Percentiles rank a stretch among this genome's conserved stretches.
Evolutionary conservation across 2,797 vertebrate species (phyloP).

Genomic region (Trachops cirrhosus): DNA sequence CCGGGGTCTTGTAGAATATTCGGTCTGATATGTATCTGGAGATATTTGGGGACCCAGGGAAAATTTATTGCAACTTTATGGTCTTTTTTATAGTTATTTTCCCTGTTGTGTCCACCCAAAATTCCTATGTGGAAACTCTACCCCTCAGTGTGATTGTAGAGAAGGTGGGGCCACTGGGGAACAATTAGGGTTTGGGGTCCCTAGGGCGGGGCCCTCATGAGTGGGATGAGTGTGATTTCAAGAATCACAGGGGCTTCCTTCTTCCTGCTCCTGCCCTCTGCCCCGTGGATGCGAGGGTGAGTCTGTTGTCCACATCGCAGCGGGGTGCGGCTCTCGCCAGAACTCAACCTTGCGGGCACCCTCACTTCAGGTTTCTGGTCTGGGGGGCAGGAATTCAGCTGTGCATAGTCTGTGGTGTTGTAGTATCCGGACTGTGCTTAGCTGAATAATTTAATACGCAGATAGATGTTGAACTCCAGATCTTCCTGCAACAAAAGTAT

Average conservation of each 20-base stretch:
- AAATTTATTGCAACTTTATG: background rate
- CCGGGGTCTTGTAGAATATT: background rate
- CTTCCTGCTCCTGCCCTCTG: rapidly evolving
- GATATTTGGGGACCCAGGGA: background rate
- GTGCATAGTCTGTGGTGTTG: background rate
- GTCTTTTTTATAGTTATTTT: background rate
- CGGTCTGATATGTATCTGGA: background rate
- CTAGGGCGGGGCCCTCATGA: background rate
- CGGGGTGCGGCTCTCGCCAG: background rate
- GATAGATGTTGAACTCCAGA: background rate
- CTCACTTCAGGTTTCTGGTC: background rate
- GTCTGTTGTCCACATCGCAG: background rate
- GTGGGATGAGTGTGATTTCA: background rate
- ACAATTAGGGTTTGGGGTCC: background rate
- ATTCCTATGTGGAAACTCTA: background rate
- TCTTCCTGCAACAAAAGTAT: background rate
- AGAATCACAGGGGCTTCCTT: background rate
- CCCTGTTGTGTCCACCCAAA: background rate
- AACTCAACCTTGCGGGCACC: background rate
- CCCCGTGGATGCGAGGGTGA: background rate
- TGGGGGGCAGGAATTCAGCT: background rate
- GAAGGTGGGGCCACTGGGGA: background rate
- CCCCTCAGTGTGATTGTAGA: background rate
- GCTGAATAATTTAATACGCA: background rate
- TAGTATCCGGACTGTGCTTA: background rate